A percentile compares a stretch with the other conserved stretches of the same genome.
phyloP scores from a whole-genome alignment of 2,888 invertebrate species.

The Theretra japonica region DNA sequence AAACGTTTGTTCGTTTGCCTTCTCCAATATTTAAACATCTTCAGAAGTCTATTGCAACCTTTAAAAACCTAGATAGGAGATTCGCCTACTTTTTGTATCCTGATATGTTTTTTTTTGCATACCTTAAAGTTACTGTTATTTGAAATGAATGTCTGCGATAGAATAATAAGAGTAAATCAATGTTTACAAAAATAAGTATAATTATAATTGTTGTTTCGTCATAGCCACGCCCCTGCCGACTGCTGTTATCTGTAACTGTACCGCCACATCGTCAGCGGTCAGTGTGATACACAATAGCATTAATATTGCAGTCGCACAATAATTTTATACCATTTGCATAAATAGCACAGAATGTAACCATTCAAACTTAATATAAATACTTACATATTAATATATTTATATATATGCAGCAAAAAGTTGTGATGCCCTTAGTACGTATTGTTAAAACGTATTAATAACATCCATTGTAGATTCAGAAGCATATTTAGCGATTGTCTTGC shows the following conservation, averaged over 20 bases:
- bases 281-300: not conserved
- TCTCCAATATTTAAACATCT: too few relatives aligned
- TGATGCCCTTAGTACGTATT: not conserved
- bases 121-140: too few relatives aligned
- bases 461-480: not conserved
- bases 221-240: constrained; percentile 6
- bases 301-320: not conserved
- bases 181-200: not conserved
- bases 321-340: not conserved
- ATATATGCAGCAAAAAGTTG: not conserved
- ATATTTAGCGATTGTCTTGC: not conserved
- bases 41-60: too few relatives aligned
- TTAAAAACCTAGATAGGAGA: too few relatives aligned
- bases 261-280: not conserved
- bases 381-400: not conserved
- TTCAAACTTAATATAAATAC: not conserved
- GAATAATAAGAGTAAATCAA: not conserved
- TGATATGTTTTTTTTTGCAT: too few relatives aligned
- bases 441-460: not conserved
- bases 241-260: not conserved
- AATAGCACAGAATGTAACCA: not conserved
- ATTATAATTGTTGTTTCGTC: not conserved
- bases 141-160: not conserved
- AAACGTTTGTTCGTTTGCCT: too few relatives aligned
- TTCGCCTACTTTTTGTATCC: too few relatives aligned